Conservation (phyloP, 2,113 vertebrate species). For the Maccullochella peelii region DNA sequence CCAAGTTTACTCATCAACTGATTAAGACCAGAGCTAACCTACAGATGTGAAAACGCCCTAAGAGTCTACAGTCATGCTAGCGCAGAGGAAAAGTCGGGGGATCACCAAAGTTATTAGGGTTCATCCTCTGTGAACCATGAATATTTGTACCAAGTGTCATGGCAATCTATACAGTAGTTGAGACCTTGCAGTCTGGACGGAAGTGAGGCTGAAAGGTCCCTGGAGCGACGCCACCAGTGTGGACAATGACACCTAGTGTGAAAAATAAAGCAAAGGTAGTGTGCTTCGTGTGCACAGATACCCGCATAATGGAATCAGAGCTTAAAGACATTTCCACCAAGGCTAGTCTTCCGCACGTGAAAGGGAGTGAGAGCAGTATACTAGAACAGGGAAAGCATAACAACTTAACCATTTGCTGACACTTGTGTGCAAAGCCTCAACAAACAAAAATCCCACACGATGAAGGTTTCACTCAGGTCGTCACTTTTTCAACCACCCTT, state of each 20-base stretch:
- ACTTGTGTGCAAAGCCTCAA: constrained; percentile 8
- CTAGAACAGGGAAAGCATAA: neutral
- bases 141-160: neutral
- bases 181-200: too few relatives aligned
- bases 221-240: too few relatives aligned
- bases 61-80: neutral
- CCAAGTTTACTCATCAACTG: too few relatives aligned
- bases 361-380: neutral
- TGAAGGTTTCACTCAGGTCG: neutral
- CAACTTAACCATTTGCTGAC: constrained; percentile 5
- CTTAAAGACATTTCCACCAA: neutral
- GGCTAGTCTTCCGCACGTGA: neutral
- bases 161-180: too few relatives aligned
- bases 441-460: neutral
- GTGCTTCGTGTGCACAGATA: neutral
- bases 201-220: too few relatives aligned
- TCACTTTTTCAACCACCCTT: neutral
- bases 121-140: neutral
- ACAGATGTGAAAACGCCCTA: too few relatives aligned
- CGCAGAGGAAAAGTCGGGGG: neutral
- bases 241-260: neutral
- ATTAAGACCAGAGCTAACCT: too few relatives aligned
- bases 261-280: neutral
- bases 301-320: neutral
- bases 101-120: neutral